These are phyloP conservation scores for Lysandra coridon DNA, from an alignment of 2,888 invertebrate genomes.

Conservation along the genomic window DNA sequence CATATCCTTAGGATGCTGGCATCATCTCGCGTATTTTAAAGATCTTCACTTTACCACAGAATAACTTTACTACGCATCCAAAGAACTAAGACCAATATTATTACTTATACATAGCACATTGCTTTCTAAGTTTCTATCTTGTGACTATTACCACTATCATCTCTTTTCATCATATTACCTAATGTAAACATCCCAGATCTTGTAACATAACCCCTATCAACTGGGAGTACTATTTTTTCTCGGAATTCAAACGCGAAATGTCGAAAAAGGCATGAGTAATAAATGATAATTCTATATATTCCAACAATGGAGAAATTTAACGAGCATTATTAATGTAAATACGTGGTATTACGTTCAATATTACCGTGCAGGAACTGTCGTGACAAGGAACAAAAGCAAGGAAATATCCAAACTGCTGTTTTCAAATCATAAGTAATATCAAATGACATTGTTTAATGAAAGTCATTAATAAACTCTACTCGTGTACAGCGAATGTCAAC, in stretches of 20 bases:
- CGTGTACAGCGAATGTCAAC: background rate
- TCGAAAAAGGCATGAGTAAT: background rate
- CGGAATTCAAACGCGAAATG: background rate
- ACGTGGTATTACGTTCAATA: background rate
- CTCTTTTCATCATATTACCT: too few species aligned
- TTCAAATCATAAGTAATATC: background rate
- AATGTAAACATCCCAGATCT: too few species aligned
- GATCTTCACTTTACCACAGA: too few species aligned
- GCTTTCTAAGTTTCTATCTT: too few species aligned
- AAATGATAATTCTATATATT: background rate
- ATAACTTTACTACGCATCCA: too few species aligned
- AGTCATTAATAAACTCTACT: background rate
- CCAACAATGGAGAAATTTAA: background rate
- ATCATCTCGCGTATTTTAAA: too few species aligned
- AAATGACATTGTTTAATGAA: background rate
- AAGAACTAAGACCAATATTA: too few species aligned
- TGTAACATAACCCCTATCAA: background rate
- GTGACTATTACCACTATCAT: too few species aligned
- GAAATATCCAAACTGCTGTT: background rate
- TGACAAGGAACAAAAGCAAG: constrained; percentile 25
- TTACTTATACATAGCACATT: too few species aligned
- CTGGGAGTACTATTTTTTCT: too few species aligned
- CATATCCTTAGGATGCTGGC: too few species aligned
- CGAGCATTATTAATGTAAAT: background rate
- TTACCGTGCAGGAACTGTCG: constrained; percentile 21